Conservation (phyloP, 1,140 invertebrate genomes). For the Drosophila sechellia region DNA sequence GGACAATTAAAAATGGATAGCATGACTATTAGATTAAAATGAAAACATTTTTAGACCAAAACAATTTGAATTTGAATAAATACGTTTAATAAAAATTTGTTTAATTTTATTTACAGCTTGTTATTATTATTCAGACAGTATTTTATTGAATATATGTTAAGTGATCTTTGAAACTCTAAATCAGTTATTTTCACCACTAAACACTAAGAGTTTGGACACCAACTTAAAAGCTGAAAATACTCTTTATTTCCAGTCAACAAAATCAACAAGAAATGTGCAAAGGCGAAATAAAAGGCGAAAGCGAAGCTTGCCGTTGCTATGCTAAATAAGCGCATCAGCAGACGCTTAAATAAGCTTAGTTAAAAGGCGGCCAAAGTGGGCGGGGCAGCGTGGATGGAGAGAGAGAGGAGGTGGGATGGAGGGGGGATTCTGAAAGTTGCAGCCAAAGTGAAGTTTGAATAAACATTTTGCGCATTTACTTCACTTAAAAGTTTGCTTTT, state of each 20-base stretch:
- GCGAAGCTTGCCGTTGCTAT: constrained; percentile 43
- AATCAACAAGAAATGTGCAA: constrained; percentile 45
- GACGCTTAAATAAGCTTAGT: constrained; percentile 77
- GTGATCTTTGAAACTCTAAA: neutral
- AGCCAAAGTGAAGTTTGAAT: constrained; percentile 80
- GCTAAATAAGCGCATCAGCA: constrained; percentile 67
- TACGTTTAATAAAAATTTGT: neutral
- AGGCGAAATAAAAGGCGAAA: constrained; percentile 9
- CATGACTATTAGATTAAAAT: neutral
- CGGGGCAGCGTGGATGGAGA: neutral
- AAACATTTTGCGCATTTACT: constrained; percentile 83
- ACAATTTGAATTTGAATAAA: neutral
- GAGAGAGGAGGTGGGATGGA: neutral
- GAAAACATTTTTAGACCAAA: neutral
- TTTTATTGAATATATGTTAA: neutral
- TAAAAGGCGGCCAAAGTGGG: constrained; percentile 56
- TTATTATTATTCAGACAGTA: neutral
- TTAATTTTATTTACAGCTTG: neutral
- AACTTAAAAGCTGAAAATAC: constrained; percentile 63
- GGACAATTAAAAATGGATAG: neutral
- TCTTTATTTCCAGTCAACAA: constrained; percentile 59
- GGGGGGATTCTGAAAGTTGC: constrained; percentile 55
- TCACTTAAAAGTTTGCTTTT: constrained; percentile 77
- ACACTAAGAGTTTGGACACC: too few species aligned
- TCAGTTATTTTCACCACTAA: neutral